These are phyloP conservation scores for Drosophila ezoana DNA, from an alignment of 2,888 invertebrate species.

Conservation along the genomic window DNA sequence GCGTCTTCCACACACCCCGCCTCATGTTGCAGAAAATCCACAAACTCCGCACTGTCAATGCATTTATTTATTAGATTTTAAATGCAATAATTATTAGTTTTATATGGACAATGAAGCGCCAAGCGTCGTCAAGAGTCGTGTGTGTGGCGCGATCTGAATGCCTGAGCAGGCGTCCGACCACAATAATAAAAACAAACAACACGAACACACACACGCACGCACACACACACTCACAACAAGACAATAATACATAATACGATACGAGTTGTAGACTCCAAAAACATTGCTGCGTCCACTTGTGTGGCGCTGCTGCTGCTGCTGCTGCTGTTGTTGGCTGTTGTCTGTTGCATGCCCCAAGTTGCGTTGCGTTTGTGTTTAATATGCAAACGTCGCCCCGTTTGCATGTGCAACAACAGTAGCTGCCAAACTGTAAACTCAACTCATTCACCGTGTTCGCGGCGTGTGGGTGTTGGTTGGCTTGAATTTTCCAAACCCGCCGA, in stretches of 20 bases:
- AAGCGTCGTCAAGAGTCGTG: conserved; percentile 48
- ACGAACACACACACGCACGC: conserved; percentile 8
- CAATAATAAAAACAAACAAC: conserved; percentile 19
- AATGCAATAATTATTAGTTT: conserved; percentile 80
- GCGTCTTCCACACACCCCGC: conserved; percentile 3
- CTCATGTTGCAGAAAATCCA: conserved; percentile 2
- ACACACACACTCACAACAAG: conserved; percentile 8
- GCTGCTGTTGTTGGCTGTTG: conserved; percentile 29
- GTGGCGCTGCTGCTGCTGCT: conserved; percentile 47
- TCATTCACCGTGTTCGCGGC: conserved; percentile 50
- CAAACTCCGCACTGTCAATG: conserved; percentile 63
- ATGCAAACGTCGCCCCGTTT: conserved; percentile 47
- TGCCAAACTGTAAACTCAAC: conserved; percentile 71
- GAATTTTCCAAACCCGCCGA: conserved; percentile 24
- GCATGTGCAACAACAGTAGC: conserved; percentile 56
- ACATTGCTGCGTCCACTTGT: conserved; percentile 19
- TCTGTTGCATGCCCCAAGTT: conserved; percentile 29
- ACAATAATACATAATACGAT: conserved; percentile 29
- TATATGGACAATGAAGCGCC: conserved; percentile 79
- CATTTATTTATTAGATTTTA: conserved; percentile 80
- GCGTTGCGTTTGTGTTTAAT: conserved; percentile 49
- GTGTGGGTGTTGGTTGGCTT: conserved; percentile 74
- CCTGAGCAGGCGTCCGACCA: conserved; percentile 46
- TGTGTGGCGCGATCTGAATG: conserved; percentile 60
- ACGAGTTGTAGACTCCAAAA: conserved; percentile 26